A percentile compares a stretch with the other conserved stretches of the same genome.
phyloP scores from a whole-genome alignment of 2,888 invertebrate species.

The Volucella zonaria region DNA sequence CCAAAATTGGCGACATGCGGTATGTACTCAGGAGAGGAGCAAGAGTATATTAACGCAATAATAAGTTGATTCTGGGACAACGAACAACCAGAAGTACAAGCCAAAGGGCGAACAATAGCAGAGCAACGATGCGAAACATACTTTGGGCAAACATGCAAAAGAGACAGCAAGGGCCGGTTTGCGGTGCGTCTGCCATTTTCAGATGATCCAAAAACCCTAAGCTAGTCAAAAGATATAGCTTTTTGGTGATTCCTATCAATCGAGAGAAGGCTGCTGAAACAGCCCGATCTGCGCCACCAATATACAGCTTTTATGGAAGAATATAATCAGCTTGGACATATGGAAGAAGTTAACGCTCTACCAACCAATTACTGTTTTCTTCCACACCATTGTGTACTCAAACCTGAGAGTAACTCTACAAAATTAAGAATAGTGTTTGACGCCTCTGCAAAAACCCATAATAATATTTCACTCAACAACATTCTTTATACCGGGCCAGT shows the following conservation, averaged over 20 bases:
- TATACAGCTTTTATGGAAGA: background rate
- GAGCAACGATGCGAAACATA: no score
- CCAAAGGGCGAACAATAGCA: no score
- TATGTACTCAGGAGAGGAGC: no score
- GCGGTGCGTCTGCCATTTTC: background rate
- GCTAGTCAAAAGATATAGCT: conserved; percentile 14
- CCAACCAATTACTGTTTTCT: conserved; percentile 3
- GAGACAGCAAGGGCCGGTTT: background rate
- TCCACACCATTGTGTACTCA: conserved; percentile 2
- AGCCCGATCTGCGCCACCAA: background rate
- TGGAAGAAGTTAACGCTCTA: background rate
- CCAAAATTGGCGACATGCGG: no score
- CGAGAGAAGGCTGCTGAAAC: background rate
- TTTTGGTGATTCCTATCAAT: background rate
- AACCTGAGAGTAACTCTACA: background rate
- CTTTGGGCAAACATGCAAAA: background rate
- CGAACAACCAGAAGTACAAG: no score
- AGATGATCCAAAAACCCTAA: conserved; percentile 21
- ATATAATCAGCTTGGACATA: background rate
- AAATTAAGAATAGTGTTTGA: background rate
- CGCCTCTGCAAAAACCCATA: no score
- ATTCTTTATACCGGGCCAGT: no score
- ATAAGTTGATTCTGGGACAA: no score
- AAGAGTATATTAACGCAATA: no score
- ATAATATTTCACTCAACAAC: background rate